phyloP scores from a whole-genome alignment of 2,888 invertebrate species.

The Drosophila tanythrix region DNA sequence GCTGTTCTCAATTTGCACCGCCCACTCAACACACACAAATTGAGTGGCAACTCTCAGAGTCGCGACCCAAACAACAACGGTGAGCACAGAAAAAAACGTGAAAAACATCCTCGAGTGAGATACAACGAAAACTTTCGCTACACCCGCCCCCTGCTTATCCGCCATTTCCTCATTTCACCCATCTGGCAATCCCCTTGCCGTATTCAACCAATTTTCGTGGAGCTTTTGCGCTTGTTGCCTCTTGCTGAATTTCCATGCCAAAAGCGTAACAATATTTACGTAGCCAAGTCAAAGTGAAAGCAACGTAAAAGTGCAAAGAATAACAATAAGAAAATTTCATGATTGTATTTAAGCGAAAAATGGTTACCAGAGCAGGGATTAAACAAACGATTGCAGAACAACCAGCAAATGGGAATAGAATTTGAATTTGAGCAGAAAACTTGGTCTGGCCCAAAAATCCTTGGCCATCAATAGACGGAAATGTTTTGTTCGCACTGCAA shows the following conservation, averaged over 20 bases:
- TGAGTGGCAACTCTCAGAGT: conserved; percentile 26
- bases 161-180: neutral
- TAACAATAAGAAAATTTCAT: conserved; percentile 56
- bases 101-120: conserved; percentile 39
- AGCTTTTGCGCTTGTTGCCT: conserved; percentile 32
- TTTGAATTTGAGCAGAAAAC: conserved; percentile 32
- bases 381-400: neutral
- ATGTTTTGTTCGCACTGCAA: conserved; percentile 48
- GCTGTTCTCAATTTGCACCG: conserved; percentile 16
- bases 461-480: conserved; percentile 48
- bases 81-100: neutral
- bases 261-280: conserved; percentile 65
- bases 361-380: neutral
- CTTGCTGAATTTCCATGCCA: conserved; percentile 41
- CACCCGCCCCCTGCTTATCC: neutral
- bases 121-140: conserved; percentile 32
- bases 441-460: conserved; percentile 16
- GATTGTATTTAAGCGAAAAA: conserved; percentile 30
- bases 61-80: conserved; percentile 28
- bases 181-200: neutral
- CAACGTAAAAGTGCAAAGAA: conserved; percentile 35
- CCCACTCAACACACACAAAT: conserved; percentile 15
- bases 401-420: conserved; percentile 28
- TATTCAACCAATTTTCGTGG: conserved; percentile 36
- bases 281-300: conserved; percentile 46